Base-by-base conservation (phyloP, 2,888 invertebrate genomes). In the Pseudoips prasinana region DNA sequence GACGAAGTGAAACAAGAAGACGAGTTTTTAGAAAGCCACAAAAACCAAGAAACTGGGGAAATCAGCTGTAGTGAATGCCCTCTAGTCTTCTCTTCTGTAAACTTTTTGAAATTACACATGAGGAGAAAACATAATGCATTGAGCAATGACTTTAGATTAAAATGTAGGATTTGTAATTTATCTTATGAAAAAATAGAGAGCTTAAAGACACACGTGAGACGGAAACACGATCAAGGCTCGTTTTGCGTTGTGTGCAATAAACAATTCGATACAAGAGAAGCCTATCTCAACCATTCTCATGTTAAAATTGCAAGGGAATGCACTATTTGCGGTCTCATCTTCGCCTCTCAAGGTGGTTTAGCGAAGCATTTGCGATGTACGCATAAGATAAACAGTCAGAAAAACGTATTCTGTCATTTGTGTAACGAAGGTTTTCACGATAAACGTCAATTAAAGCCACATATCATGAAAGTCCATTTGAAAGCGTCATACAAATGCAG, bases 131-230 rank as follows among this genome's bases (percentile, higher is more conserved):
- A 88, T 41, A 85, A 86, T 17, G 83, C 78, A 0, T 49, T 82
- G 14, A 68, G 63, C 30, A 80, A 86, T 2, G 67, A 83, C 29
- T 88, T 84, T 34, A 65, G 76, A 41, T 59, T 85, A 23, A 86
- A 85, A 46, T 88, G 88, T 46, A 73, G 70, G 28, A 75, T 86
- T 35, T 88, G 88, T 40, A 78, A 80, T 38, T 55, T 88, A n/a
- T 86, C 86, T 0, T 88, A 87, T 25, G 74, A 85, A 36, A 87
- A 84, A 52, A 71, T 84, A n/a, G 85, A 86, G 30, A 88, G 88
- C 43, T 58, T 88, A 1, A 86, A 86, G 46, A 58, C 85, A 2
- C 88, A 88, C 44, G 69, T 87, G 0, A 57, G 78, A 26, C 64
- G 87, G 31, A 88, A 87, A 64, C 88, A 88, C 17, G 79, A 78